Percentiles rank a stretch among this genome's conserved stretches.
Conservation (phyloP, 2,888 invertebrate genomes). For the Cataglyphis cursor region DNA sequence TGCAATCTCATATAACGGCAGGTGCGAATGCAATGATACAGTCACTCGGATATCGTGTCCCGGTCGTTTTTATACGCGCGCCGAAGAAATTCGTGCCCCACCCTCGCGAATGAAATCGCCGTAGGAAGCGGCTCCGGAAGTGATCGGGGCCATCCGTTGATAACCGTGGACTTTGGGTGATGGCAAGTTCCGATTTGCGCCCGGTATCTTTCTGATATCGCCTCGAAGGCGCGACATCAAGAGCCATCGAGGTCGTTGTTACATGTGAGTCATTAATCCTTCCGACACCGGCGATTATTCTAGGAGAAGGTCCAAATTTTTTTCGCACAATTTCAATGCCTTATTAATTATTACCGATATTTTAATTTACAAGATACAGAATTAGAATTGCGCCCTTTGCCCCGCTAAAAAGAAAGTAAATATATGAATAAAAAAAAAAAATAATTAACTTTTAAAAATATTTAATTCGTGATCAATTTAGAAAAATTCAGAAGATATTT, state of each 20-base stretch:
- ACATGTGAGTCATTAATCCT: slow-evolving; percentile 37
- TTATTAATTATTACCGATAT: neutral
- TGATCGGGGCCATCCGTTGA: slow-evolving; percentile 81
- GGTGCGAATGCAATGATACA: slow-evolving; percentile 1
- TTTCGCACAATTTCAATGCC: neutral
- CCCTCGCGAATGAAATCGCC: slow-evolving; percentile 57
- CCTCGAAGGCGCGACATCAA: slow-evolving; percentile 51
- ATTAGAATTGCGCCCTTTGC: neutral
- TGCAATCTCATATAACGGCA: neutral
- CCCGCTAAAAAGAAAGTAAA: neutral
- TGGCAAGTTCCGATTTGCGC: slow-evolving; percentile 75
- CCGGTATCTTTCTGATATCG: slow-evolving; percentile 47
- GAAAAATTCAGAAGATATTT: neutral
- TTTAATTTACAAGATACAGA: neutral
- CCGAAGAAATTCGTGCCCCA: slow-evolving; percentile 66
- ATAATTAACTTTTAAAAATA: neutral
- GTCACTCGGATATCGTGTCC: slow-evolving; percentile 37
- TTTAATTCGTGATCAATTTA: neutral
- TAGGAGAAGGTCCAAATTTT: neutral
- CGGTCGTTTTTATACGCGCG: slow-evolving; percentile 72
- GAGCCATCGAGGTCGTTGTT: slow-evolving; percentile 9
- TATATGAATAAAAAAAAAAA: neutral
- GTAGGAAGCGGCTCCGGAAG: slow-evolving; percentile 70
- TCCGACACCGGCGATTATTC: neutral
- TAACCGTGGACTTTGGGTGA: slow-evolving; percentile 80